Evolutionary conservation across 2,113 vertebrate species (phyloP).

Genomic region (Xyrauchen texanus): DNA sequence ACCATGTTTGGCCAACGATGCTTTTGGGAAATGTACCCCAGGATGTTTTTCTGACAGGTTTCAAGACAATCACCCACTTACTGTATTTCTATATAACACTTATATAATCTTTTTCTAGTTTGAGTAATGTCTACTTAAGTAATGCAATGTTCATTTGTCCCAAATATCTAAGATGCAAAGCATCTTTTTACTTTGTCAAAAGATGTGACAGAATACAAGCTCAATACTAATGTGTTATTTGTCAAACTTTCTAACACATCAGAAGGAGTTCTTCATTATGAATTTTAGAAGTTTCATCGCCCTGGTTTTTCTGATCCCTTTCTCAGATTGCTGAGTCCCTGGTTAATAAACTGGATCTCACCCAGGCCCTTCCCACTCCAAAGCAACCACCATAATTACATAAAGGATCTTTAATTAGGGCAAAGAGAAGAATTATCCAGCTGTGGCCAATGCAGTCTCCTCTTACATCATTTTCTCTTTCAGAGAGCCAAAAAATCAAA

Average conservation of each 20-base stretch:
- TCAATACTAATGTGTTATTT: background rate
- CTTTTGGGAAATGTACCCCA: no score
- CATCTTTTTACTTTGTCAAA: background rate
- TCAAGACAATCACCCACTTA: no score
- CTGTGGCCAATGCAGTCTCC: constrained; percentile 48
- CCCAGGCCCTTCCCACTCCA: constrained; percentile 53
- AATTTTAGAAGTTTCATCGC: constrained; percentile 41
- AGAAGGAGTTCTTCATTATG: constrained; percentile 48
- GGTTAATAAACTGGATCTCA: constrained; percentile 61
- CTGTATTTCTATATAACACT: no score
- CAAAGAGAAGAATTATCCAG: constrained; percentile 62
- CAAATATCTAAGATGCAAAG: background rate
- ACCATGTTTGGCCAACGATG: no score
- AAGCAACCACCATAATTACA: constrained; percentile 61
- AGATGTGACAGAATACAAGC: constrained; percentile 12
- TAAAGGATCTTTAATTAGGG: constrained; percentile 64
- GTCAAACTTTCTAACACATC: constrained; percentile 14
- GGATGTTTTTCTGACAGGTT: no score
- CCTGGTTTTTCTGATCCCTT: constrained; percentile 48
- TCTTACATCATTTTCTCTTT: constrained; percentile 54
- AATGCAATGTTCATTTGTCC: background rate
- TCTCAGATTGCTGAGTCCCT: constrained; percentile 54
- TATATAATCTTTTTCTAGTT: background rate
- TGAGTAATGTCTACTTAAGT: background rate
- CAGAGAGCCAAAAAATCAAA: constrained; percentile 56